Conservation (phyloP, 1,140 invertebrate species). For the Euwallacea similis region DNA sequence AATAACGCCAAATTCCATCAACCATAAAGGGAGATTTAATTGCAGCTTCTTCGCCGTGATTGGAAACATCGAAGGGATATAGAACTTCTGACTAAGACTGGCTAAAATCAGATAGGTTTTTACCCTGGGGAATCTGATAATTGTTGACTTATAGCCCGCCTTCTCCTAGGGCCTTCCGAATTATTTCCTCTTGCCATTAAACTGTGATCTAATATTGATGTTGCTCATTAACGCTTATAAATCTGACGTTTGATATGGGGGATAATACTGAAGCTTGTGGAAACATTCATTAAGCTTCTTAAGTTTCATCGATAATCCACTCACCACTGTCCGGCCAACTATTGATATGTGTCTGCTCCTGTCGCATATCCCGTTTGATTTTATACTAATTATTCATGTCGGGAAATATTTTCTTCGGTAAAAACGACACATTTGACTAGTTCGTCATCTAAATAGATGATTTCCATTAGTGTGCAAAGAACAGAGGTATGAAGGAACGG, state of each 20-base stretch:
- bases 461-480: no score
- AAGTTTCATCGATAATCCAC: no score
- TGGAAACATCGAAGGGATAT: constrained; percentile 42
- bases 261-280: background rate
- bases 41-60: constrained; percentile 48
- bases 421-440: no score
- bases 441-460: no score
- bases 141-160: constrained; percentile 52
- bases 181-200: constrained; percentile 39
- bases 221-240: constrained; percentile 41
- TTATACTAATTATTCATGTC: no score
- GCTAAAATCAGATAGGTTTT: constrained; percentile 39
- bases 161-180: constrained; percentile 39
- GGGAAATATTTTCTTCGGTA: no score
- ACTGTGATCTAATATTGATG: constrained; percentile 45
- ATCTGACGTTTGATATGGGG: constrained; percentile 32
- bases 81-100: constrained; percentile 46
- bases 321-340: no score
- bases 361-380: no score
- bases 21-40: constrained; percentile 51
- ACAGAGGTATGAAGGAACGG: no score
- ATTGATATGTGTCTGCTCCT: no score
- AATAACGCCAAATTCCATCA: constrained; percentile 46
- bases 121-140: constrained; percentile 49
- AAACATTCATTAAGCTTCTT: no score